Conservation (phyloP, 2,797 vertebrate species). For the Sciaenops ocellatus region DNA sequence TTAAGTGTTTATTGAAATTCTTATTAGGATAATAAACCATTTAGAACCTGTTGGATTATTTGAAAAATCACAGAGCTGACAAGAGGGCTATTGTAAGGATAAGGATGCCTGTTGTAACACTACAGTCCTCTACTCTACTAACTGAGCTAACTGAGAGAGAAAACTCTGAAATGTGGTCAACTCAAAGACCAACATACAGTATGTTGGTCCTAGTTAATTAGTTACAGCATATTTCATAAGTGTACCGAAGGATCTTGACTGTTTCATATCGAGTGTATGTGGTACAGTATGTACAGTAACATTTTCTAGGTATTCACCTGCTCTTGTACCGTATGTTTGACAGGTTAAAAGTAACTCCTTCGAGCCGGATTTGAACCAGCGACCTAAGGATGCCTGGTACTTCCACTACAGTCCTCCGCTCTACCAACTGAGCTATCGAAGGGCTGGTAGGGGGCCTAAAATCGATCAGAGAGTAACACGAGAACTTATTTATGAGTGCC, state of each 20-base stretch:
- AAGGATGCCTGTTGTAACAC: no score
- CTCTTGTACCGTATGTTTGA: no score
- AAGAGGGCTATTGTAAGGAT: no score
- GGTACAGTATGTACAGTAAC: not conserved
- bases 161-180: not conserved
- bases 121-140: no score
- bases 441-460: not conserved
- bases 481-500: not conserved
- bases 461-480: not conserved
- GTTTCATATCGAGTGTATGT: not conserved
- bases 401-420: slow-evolving; percentile 44
- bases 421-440: slow-evolving; percentile 49
- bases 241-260: not conserved
- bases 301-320: no score
- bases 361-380: slow-evolving; percentile 54
- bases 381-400: slow-evolving; percentile 40
- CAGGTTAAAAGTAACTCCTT: slow-evolving; percentile 21
- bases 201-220: not conserved
- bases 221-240: not conserved
- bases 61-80: no score
- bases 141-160: no score
- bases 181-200: not conserved
- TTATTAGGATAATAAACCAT: no score
- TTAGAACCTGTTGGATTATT: no score
- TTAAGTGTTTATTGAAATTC: no score